Evolutionary conservation across 2,797 vertebrate genomes (phyloP).

Genomic region (Crocodylus rhombifer): DNA sequence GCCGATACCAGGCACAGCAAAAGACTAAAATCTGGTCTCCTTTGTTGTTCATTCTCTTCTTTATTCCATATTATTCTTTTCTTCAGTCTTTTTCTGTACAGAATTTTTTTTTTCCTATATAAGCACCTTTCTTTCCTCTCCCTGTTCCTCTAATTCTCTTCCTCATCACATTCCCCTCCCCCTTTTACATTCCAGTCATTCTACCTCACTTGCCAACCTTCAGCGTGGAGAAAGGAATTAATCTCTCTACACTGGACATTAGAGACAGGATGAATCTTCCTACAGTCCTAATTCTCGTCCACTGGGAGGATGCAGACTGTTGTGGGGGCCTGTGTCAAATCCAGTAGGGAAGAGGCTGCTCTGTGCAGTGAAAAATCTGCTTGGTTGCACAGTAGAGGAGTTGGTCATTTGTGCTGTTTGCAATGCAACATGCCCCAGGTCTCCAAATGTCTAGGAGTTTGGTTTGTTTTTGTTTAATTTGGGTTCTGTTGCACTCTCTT

Average conservation of each 20-base stretch:
- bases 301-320: background rate
- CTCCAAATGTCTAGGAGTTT: background rate
- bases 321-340: background rate
- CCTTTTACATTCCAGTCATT: too few species aligned
- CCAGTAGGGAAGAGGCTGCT: background rate
- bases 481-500: background rate
- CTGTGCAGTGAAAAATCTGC: background rate
- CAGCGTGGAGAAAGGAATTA: background rate
- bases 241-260: background rate
- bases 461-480: constrained; percentile 14
- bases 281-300: background rate
- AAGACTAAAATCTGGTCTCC: background rate
- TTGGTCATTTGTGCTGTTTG: background rate
- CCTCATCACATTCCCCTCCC: background rate
- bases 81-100: background rate
- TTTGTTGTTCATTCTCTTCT: background rate
- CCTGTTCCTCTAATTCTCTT: background rate
- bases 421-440: background rate
- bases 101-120: background rate
- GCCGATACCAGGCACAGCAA: background rate
- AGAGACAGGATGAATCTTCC: background rate
- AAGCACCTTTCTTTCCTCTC: background rate
- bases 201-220: background rate
- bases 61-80: background rate
- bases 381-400: too few species aligned